phyloP scores from a whole-genome alignment of 2,797 vertebrate genomes.

The Pipistrellus pipistrellus region DNA sequence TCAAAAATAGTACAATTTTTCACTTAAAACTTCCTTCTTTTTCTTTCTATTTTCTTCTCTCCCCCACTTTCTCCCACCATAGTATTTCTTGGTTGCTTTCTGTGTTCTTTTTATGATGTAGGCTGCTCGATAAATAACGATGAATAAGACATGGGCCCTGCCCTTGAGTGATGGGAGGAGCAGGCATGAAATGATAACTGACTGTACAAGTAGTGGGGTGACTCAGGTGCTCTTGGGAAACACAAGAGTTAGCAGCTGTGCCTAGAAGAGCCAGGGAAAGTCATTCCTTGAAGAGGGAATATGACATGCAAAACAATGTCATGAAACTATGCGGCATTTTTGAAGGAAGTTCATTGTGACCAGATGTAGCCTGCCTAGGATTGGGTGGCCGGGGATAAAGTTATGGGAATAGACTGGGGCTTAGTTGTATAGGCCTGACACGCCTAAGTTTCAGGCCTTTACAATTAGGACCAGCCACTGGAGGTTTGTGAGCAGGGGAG shows the following conservation, averaged over 20 bases:
- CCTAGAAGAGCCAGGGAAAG: neutral
- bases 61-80: too few relatives aligned
- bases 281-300: neutral
- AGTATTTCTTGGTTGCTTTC: neutral
- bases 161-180: neutral
- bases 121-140: neutral
- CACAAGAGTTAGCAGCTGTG: neutral
- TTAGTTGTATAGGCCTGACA: neutral
- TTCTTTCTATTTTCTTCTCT: neutral
- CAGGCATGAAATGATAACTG: neutral
- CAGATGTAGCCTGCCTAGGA: neutral
- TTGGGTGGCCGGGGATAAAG: neutral
- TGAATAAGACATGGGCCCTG: neutral
- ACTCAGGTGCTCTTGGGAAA: neutral
- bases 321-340: neutral
- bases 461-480: neutral
- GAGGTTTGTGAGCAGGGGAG: conserved; percentile 10
- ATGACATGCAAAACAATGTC: neutral
- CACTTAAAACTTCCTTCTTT: neutral
- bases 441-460: neutral
- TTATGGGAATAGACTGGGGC: neutral
- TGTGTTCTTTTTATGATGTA: neutral
- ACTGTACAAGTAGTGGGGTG: neutral
- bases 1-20: conserved; percentile 31
- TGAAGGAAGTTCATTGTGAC: neutral